Base-by-base conservation (phyloP, 2,888 invertebrate species). In the Eristalis arbustorum region DNA sequence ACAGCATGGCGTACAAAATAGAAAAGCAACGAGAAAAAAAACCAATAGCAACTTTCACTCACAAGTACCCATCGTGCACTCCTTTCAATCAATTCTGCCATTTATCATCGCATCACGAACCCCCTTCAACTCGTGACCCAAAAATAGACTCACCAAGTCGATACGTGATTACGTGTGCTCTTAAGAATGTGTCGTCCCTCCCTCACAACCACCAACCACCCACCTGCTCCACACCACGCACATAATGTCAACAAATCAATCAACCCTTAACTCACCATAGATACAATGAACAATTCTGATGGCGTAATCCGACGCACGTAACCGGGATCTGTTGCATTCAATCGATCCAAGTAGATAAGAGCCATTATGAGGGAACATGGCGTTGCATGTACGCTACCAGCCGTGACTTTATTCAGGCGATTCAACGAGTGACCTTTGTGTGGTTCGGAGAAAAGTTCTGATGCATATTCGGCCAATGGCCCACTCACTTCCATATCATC, bases 331-430 rank as follows among this genome's bases (percentile, higher is more conserved):
- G 95, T 94, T 84, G 94, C 94, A 91, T 96, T 96, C 74, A 99
- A 94, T 88, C 98, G 95, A 93, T 99, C 98, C 90, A 99, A 94
- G 93, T 99, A 99, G 62, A 99, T 94, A 91, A 99, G 94, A 34
- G 99, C 98, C 90, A 99, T 95, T 89, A 99, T 96, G 74, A 99
- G 94, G 14, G 98, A 97, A 92, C 98, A 98, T 0, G 99, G 98
- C 10, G 98, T 97, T 6, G 98, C 97, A 90, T 96, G 95, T 88
- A 97, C 95, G 90, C 95, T 94, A 64, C 96, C 96, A 88, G 97
- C 97, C 89, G 96, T 95, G 90, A 96, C 96, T 88, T 95, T 94
- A 91, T 96, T 96, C 90, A 98, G 93, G 80, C 96, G 95, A 91
- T 97, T 96, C 91, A 97, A 93, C 0, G 96, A 96, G 89, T 95